Evolutionary conservation across 2,797 vertebrate species (phyloP).

Genomic region (Cercopithecus neglectus): DNA sequence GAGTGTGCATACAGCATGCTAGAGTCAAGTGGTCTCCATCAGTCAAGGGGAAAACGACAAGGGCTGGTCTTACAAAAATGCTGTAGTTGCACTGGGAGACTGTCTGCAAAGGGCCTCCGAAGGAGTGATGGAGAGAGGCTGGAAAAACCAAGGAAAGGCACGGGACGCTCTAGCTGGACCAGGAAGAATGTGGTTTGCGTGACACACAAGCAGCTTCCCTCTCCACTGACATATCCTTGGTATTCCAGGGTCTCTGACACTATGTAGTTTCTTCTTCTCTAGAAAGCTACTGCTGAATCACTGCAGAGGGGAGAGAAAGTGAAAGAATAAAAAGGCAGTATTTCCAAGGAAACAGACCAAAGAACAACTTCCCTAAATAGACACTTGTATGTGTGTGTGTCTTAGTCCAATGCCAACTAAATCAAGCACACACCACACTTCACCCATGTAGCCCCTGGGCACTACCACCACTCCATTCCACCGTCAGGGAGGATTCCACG

Average conservation of each 20-base stretch:
- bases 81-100: neutral
- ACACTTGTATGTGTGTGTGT: neutral
- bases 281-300: slow-evolving; percentile 32
- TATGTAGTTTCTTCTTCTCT: neutral
- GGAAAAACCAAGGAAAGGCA: neutral
- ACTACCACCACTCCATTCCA: neutral
- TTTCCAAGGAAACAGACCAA: neutral
- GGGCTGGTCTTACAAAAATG: neutral
- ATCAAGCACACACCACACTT: neutral
- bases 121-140: neutral
- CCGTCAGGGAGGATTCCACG: neutral
- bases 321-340: slow-evolving; percentile 32
- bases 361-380: slow-evolving; percentile 53
- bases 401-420: neutral
- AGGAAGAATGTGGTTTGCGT: neutral
- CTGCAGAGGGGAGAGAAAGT: slow-evolving; percentile 18
- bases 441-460: neutral
- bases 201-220: neutral
- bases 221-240: neutral
- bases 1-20: neutral
- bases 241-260: neutral
- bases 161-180: fast-evolving
- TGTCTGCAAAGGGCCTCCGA: neutral
- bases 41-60: neutral
- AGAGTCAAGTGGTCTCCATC: neutral